Conservation (phyloP, 2,113 vertebrate genomes). For the Circaetus cinerascens region DNA sequence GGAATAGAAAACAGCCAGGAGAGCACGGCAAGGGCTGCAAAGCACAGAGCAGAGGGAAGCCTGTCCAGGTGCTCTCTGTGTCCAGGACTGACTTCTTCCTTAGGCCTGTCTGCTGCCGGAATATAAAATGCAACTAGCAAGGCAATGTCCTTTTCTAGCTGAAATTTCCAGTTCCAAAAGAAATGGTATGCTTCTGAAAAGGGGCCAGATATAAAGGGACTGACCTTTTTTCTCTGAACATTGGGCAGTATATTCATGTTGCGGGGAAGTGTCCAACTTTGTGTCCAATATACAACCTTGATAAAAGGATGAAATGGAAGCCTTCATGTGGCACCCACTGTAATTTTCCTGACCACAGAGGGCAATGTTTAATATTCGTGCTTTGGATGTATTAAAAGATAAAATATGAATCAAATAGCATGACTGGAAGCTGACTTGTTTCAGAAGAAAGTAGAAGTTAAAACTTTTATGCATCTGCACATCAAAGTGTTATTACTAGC, state of each 20-base stretch:
- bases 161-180: not conserved
- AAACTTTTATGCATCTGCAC: slow-evolving; percentile 67
- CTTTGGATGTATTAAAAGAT: slow-evolving; percentile 50
- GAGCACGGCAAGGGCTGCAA: not conserved
- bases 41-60: fast-evolving
- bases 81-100: not conserved
- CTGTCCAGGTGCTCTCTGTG: not conserved
- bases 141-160: not conserved
- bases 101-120: not conserved
- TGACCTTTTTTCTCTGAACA: not conserved
- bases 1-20: not conserved
- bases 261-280: not conserved
- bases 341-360: slow-evolving; percentile 23
- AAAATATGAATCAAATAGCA: slow-evolving; percentile 64
- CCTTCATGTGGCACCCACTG: not conserved
- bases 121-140: not conserved
- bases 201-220: not conserved
- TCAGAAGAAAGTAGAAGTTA: slow-evolving; percentile 59
- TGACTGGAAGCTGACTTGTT: slow-evolving; percentile 63
- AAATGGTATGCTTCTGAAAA: not conserved
- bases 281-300: not conserved
- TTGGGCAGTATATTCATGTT: not conserved
- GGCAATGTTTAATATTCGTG: slow-evolving; percentile 5
- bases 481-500: slow-evolving; percentile 63
- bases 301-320: slow-evolving; percentile 20